Evolutionary conservation across 2,113 vertebrate genomes (phyloP).

Genomic region (Parus major): DNA sequence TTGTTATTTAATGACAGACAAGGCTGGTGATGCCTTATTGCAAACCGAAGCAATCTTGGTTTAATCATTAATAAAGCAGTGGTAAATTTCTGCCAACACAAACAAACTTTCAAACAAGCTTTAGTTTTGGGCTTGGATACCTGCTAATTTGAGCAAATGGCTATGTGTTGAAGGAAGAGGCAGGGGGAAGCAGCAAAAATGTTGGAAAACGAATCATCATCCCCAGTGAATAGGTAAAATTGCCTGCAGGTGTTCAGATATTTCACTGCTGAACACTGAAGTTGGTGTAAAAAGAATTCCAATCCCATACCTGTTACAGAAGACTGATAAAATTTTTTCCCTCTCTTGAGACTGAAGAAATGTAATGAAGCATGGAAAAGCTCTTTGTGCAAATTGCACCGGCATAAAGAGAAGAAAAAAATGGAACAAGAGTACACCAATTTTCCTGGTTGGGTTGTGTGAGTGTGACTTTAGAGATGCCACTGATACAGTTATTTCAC

Average conservation of each 20-base stretch:
- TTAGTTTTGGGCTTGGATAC: background rate
- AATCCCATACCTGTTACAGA: background rate
- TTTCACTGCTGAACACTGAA: background rate
- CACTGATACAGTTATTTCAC: background rate
- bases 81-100: background rate
- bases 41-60: background rate
- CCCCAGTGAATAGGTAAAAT: background rate
- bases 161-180: background rate
- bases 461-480: background rate
- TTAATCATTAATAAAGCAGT: background rate
- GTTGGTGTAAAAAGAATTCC: background rate
- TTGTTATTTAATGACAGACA: background rate
- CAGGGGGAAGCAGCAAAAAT: background rate
- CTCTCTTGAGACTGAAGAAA: background rate
- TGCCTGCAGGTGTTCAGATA: background rate
- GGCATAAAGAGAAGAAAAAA: background rate
- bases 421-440: accelerated
- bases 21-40: background rate
- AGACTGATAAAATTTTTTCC: background rate
- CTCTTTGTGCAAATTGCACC: background rate
- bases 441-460: background rate
- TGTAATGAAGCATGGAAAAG: background rate
- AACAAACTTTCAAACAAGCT: background rate
- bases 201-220: background rate
- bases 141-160: background rate